Evolutionary conservation across 2,113 vertebrate species (phyloP), one percentile per base, ranked within the genome.

Genomic region (Myxocyprinus asiaticus): DNA sequence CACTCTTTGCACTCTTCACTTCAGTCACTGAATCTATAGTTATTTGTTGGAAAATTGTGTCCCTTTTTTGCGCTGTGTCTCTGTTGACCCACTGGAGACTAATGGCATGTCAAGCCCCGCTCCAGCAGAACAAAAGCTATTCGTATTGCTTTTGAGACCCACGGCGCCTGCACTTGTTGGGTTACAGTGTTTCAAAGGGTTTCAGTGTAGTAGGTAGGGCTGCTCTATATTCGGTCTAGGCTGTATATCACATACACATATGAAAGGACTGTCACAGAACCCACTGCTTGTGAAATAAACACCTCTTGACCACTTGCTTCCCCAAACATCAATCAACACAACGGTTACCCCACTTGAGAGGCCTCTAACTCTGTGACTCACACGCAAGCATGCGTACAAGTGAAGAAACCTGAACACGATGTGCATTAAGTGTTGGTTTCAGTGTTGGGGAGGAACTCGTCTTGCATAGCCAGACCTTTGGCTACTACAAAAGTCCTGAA

Each of bases 101-200:
- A 85, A 89, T 89, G 89, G 87, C 87, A 86, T 86, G 83, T 89
- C 84, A 85, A 81, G 75, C 71, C 10, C 80, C 79, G 78, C 67
- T 66, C 53, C 68, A 62, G 82, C 87, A 90, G 88, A 91, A 91
- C 88, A 86, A 82, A 89, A 91, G 90, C 75, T 86, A 84, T 51
- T 77, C 76, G 73, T 55, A 67, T 82, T 73, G 82, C 84, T 87
- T 89, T 81, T 76, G 67, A 10, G 78, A 80, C 88, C 86, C 86
- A 86, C 6, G 68, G 84, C 83, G 81, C 75, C 85, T 89, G 88
- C 84, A 85, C 90, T 91, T 90, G 87, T 83, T 89, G 90, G 82
- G 89, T 86, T 86, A 81, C 79, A 89, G 88, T 75, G 81, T 90
- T 91, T 91, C 89, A 92, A 91, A 93, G 88, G 86, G 80, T 85